These are phyloP conservation scores for Molossus alvarezi DNA, from an alignment of 2,797 vertebrate species.

Conservation along the genomic window DNA sequence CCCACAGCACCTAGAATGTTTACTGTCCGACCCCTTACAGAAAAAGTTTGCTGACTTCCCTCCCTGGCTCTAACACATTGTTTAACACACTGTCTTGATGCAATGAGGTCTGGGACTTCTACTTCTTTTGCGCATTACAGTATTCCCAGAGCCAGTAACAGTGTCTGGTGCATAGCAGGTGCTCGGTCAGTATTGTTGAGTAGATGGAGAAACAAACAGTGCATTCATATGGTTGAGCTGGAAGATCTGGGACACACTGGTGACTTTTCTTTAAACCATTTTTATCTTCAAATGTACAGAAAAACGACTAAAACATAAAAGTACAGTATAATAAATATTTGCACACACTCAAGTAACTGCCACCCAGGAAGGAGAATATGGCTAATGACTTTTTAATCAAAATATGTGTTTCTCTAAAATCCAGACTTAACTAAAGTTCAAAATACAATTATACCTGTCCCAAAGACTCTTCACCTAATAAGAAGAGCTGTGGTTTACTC, in stretches of 20 bases:
- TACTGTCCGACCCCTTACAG: background rate
- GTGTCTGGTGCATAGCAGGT: background rate
- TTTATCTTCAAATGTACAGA: constrained; percentile 44
- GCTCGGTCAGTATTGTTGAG: background rate
- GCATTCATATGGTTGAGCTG: background rate
- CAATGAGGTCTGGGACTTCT: background rate
- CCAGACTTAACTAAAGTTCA: constrained; percentile 28
- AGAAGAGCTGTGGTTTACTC: background rate
- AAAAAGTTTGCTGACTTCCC: background rate
- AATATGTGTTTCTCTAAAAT: background rate
- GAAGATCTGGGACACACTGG: background rate
- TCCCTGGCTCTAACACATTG: background rate
- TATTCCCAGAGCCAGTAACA: background rate
- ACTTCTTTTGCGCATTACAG: background rate
- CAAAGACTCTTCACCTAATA: background rate
- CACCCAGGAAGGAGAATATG: background rate
- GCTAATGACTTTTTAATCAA: background rate
- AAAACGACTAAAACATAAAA: constrained; percentile 33
- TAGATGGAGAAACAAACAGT: background rate
- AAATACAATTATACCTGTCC: background rate
- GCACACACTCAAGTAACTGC: background rate
- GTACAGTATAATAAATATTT: constrained; percentile 15
- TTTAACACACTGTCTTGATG: background rate
- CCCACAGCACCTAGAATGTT: background rate
- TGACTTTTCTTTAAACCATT: constrained; percentile 26